Conservation (phyloP, 37 sponge, comb jelly and placozoan genomes). For the Halisarca cf. caerulea region DNA sequence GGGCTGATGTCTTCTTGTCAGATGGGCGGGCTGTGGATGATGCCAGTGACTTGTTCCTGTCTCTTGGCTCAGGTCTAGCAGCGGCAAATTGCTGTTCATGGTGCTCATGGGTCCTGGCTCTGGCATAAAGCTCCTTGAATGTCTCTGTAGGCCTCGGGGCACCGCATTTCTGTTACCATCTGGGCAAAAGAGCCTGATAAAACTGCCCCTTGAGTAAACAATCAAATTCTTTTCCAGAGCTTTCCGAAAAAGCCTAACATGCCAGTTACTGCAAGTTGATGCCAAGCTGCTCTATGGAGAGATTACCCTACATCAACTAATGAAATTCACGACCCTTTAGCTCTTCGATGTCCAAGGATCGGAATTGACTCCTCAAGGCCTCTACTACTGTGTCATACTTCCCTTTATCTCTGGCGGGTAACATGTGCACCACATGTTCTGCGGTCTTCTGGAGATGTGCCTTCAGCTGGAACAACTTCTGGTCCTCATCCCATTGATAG, state of each 20-base stretch:
- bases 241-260: constrained; percentile 26
- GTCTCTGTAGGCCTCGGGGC: constrained; percentile 2
- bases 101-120: neutral
- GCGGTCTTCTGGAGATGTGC: constrained; percentile 25
- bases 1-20: neutral
- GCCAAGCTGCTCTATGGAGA: neutral
- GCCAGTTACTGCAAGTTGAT: constrained; percentile 18
- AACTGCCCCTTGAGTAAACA: constrained; percentile 22
- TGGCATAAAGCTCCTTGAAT: neutral
- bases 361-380: constrained; percentile 13
- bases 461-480: constrained; percentile 37
- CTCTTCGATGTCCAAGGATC: constrained; percentile 34
- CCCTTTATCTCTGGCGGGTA: neutral
- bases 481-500: constrained; percentile 11
- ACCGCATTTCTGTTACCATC: neutral
- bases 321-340: constrained; percentile 36
- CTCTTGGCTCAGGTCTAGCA: neutral
- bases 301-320: constrained; percentile 28
- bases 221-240: neutral
- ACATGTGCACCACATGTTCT: neutral
- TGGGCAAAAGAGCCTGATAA: constrained; percentile 20
- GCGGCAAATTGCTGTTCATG: constrained; percentile 4
- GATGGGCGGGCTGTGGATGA: neutral
- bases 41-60: neutral
- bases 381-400: constrained; percentile 9